A percentile compares a stretch with the other conserved stretches of the same genome.
Evolutionary conservation across 2,888 invertebrate species (phyloP).

Genomic region (Harpagoxenus sublaevis): DNA sequence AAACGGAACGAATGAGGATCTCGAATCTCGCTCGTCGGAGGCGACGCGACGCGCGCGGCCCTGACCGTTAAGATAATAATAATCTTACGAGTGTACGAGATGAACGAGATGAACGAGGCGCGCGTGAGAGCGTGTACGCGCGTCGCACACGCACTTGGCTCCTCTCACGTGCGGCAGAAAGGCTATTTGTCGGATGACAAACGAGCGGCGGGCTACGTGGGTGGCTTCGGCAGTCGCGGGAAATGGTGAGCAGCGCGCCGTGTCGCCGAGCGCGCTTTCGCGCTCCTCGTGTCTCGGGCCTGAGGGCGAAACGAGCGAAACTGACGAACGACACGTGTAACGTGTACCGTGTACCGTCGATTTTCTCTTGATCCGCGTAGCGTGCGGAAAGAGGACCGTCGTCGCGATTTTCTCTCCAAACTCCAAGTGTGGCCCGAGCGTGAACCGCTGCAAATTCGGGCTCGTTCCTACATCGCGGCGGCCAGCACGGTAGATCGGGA

Average conservation of each 20-base stretch:
- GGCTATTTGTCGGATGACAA: conserved; percentile 86
- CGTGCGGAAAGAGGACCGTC: background rate
- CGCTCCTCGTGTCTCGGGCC: conserved; percentile 60
- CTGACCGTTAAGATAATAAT: conserved; percentile 76
- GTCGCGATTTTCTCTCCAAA: conserved; percentile 19
- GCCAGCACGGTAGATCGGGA: conserved; percentile 79
- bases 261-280: conserved; percentile 81
- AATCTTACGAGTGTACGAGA: conserved; percentile 64
- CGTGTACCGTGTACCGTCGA: background rate
- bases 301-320: conserved; percentile 18
- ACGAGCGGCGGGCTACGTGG: conserved; percentile 86
- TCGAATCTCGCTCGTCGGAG: conserved; percentile 43
- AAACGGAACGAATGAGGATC: background rate
- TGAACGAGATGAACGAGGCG: conserved; percentile 52
- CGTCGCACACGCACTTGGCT: conserved; percentile 76
- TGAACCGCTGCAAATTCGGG: conserved; percentile 68
- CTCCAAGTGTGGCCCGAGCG: background rate
- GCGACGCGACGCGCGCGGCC: conserved; percentile 33
- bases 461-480: conserved; percentile 66
- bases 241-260: conserved; percentile 85
- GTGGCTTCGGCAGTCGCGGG: conserved; percentile 85
- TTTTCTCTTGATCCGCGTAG: conserved; percentile 19
- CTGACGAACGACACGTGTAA: conserved; percentile 24
- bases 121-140: conserved; percentile 62
- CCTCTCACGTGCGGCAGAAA: conserved; percentile 75